A percentile compares a stretch with the other conserved stretches of the same genome.
These are phyloP conservation scores for Psilanteris sp. DNA, from an alignment of 1,140 invertebrate species.

Conservation along the genomic window DNA sequence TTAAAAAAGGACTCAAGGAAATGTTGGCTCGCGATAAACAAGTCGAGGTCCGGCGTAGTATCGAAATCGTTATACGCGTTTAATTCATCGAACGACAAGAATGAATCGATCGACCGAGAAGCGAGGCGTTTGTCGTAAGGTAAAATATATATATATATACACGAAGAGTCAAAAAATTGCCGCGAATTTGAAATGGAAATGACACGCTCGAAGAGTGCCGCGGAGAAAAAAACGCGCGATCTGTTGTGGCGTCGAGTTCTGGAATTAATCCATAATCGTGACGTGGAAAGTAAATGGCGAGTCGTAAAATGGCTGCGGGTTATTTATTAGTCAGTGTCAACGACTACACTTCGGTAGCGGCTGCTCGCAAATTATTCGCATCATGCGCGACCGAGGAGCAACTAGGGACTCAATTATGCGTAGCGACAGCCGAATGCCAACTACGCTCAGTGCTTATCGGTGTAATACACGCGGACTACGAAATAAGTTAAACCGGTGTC, in stretches of 20 bases:
- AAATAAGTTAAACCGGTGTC: constrained; percentile 73
- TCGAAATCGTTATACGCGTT: too few species aligned
- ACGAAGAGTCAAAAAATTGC: constrained; percentile 5
- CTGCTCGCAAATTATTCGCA: constrained; percentile 74
- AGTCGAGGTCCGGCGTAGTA: too few species aligned
- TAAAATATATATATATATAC: too few species aligned
- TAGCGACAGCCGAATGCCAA: constrained; percentile 73
- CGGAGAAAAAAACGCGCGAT: constrained; percentile 8
- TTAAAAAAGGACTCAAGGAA: too few species aligned
- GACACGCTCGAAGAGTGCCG: constrained; percentile 16
- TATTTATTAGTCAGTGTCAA: constrained; percentile 62
- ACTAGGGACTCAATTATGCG: constrained; percentile 78
- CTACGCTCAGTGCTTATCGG: constrained; percentile 64
- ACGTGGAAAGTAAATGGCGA: constrained; percentile 47
- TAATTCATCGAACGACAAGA: too few species aligned
- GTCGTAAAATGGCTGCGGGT: constrained; percentile 42
- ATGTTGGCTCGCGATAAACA: too few species aligned
- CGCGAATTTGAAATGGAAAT: constrained; percentile 27
- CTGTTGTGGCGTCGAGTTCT: constrained; percentile 15
- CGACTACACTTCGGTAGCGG: constrained; percentile 48
- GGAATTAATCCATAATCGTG: constrained; percentile 53
- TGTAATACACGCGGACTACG: constrained; percentile 66
- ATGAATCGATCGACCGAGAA: too few species aligned
- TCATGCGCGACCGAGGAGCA: constrained; percentile 72
- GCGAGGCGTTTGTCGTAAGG: too few species aligned